These are phyloP conservation scores for Anticlea derivata DNA, from an alignment of 2,888 invertebrate genomes.

Conservation along the genomic window DNA sequence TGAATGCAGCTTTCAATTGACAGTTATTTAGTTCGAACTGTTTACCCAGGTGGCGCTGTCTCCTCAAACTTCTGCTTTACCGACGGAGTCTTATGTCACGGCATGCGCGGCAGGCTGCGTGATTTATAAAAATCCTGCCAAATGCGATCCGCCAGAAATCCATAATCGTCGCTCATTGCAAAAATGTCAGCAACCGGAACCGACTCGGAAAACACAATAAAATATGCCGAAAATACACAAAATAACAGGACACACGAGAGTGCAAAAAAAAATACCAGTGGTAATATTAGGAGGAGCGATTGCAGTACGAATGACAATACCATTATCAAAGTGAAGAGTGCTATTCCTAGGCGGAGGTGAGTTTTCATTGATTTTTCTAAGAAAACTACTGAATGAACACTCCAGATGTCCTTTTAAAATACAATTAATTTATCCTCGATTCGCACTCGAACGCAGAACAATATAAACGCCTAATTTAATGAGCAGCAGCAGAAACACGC, in stretches of 20 bases:
- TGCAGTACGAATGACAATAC: slow-evolving; percentile 47
- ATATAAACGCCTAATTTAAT: slow-evolving; percentile 23
- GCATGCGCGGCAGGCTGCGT: slow-evolving; percentile 80
- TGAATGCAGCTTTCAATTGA: background rate
- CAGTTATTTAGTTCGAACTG: background rate
- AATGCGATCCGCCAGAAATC: slow-evolving; percentile 76
- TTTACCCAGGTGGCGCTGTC: slow-evolving; percentile 50
- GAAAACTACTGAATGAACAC: slow-evolving; percentile 1
- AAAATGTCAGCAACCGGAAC: slow-evolving; percentile 69
- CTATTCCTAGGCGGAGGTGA: slow-evolving; percentile 74
- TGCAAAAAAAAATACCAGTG: slow-evolving; percentile 58
- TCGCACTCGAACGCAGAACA: background rate
- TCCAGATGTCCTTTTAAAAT: background rate
- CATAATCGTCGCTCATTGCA: slow-evolving; percentile 72
- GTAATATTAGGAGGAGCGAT: slow-evolving; percentile 58
- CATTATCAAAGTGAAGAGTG: slow-evolving; percentile 78
- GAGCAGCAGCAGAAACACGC: slow-evolving; percentile 24
- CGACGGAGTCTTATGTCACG: slow-evolving; percentile 54
- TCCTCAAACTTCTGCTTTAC: slow-evolving; percentile 49
- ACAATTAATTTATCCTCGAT: background rate
- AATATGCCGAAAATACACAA: slow-evolving; percentile 46
- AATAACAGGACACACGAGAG: slow-evolving; percentile 44
- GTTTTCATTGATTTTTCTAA: slow-evolving; percentile 44
- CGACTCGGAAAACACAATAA: slow-evolving; percentile 53
- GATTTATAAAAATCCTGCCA: slow-evolving; percentile 79